Conservation (phyloP, 2,797 vertebrate species). For the Alcedo quadribrachys region DNA sequence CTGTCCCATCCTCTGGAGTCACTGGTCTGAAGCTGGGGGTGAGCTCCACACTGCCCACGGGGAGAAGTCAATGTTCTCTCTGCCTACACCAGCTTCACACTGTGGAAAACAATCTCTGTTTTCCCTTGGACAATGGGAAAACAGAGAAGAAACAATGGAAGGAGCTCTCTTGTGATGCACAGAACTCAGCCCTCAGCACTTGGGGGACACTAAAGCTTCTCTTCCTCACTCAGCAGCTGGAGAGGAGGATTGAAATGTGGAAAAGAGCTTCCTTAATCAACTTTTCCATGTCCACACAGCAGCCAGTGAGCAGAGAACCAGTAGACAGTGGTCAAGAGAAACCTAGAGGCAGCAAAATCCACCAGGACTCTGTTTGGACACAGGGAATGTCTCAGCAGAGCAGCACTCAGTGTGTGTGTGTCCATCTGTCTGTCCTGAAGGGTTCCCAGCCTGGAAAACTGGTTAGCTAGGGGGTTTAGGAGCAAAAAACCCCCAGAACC, state of each 20-base stretch:
- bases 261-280: background rate
- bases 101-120: conserved; percentile 18
- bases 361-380: background rate
- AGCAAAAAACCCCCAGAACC: background rate
- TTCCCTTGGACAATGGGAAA: background rate
- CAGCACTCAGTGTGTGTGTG: accelerated
- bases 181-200: background rate
- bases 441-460: background rate
- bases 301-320: background rate
- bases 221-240: background rate
- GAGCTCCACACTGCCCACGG: background rate
- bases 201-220: background rate
- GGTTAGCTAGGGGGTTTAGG: background rate
- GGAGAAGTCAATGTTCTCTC: background rate
- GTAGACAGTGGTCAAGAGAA: background rate
- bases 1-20: background rate
- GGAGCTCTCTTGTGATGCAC: background rate
- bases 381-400: background rate
- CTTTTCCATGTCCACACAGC: background rate
- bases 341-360: background rate
- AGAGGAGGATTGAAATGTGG: background rate
- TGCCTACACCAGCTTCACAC: background rate
- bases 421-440: background rate
- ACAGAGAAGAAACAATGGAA: background rate
- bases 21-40: background rate